A percentile compares a stretch with the other conserved stretches of the same genome.
phyloP scores from a whole-genome alignment of 2,113 vertebrate species.

The Myiagra hebetior region DNA sequence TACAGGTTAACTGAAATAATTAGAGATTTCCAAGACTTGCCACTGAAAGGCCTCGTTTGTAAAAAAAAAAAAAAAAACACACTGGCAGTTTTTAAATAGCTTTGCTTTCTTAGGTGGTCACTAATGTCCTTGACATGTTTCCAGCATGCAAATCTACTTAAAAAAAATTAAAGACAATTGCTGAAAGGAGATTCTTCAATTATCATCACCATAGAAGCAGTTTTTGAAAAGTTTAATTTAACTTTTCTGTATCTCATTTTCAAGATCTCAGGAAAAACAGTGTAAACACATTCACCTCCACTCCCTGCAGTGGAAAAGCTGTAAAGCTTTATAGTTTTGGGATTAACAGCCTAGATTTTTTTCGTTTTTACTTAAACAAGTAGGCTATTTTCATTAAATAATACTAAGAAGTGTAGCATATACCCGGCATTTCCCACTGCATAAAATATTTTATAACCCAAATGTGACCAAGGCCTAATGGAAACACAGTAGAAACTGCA shows the following conservation, averaged over 20 bases:
- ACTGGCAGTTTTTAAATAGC: not conserved
- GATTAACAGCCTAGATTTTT: not conserved
- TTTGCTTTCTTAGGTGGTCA: not conserved
- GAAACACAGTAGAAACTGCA: not conserved
- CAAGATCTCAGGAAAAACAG: not conserved
- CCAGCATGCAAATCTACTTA: not conserved
- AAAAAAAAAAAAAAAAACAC: not conserved
- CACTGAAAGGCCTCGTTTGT: not conserved
- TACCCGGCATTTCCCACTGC: not conserved
- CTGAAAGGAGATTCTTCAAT: not conserved
- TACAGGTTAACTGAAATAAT: not conserved
- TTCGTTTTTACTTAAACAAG: not conserved
- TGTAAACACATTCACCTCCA: not conserved
- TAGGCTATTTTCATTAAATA: not conserved
- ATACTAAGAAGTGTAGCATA: not conserved
- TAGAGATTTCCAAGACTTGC: not conserved
- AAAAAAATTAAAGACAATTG: not conserved
- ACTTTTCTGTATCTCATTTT: not conserved
- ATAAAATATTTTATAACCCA: not conserved
- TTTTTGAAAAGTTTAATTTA: not conserved
- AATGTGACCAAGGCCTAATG: not conserved
- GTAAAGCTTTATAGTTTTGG: not conserved
- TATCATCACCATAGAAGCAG: not conserved
- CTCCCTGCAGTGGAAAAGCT: not conserved
- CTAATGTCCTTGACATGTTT: not conserved